These are phyloP conservation scores for Pterocles orientalis DNA, from an alignment of 2,113 vertebrate genomes.

Conservation along the genomic window DNA sequence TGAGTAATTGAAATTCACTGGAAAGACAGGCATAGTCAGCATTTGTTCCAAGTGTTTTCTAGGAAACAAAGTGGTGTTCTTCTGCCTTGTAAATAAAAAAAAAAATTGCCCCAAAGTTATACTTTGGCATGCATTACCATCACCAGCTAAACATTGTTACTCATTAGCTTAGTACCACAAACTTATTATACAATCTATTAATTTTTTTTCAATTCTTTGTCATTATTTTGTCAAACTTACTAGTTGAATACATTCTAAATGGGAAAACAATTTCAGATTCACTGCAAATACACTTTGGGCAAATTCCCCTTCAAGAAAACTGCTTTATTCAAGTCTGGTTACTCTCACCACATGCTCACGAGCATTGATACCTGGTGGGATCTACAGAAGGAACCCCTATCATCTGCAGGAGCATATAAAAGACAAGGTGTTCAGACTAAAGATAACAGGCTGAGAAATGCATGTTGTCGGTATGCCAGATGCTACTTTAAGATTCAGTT, in stretches of 20 bases:
- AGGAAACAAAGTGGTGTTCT: not conserved
- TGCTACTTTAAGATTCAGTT: not conserved
- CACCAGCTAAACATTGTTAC: not conserved
- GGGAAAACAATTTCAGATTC: not conserved
- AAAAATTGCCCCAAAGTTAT: not conserved
- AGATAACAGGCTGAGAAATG: not conserved
- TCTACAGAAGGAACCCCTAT: not conserved
- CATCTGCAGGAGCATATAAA: not conserved
- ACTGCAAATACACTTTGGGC: not conserved
- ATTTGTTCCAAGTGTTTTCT: not conserved
- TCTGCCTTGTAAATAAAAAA: not conserved
- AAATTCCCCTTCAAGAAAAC: not conserved
- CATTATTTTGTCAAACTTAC: not conserved
- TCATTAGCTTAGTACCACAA: not conserved
- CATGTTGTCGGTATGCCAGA: not conserved
- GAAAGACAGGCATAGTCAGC: not conserved
- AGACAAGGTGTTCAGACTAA: not conserved
- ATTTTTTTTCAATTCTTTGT: not conserved
- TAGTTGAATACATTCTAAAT: not conserved
- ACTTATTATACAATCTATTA: no score
- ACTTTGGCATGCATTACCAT: not conserved
- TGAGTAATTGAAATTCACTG: not conserved
- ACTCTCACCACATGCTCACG: not conserved
- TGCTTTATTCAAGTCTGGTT: not conserved
- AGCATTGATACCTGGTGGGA: not conserved